Conservation (phyloP, 2,888 invertebrate genomes). For the Apodemia zela region DNA sequence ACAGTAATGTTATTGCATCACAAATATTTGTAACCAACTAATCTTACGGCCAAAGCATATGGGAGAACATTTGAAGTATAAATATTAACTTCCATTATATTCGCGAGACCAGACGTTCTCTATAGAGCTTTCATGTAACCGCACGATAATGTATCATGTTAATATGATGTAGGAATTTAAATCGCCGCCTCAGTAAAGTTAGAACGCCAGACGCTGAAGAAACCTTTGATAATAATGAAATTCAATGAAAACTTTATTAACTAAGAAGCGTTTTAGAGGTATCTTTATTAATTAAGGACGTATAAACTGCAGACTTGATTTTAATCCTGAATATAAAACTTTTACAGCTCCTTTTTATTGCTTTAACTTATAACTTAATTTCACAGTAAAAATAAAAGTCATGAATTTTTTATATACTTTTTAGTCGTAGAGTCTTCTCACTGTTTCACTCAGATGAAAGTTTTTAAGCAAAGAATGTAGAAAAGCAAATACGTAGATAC, state of each 20-base stretch:
- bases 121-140: constrained; percentile 20
- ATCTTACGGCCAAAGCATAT: not conserved
- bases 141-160: constrained; percentile 26
- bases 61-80: constrained; percentile 11
- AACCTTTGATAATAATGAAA: constrained; percentile 29
- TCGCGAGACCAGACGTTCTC: constrained; percentile 20
- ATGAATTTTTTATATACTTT: not conserved
- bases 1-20: not conserved
- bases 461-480: too few species aligned
- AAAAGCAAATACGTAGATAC: too few species aligned
- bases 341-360: constrained; percentile 13
- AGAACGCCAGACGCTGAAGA: constrained; percentile 27
- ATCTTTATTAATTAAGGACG: constrained; percentile 15
- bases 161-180: constrained; percentile 31
- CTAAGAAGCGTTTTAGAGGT: constrained; percentile 12
- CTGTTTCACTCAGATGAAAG: too few species aligned
- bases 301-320: constrained; percentile 11
- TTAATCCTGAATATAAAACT: constrained; percentile 14
- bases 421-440: not conserved
- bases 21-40: constrained; percentile 14
- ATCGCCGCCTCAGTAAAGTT: constrained; percentile 18
- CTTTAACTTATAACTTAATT: constrained; percentile 11
- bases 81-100: constrained; percentile 20
- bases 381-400: not conserved
- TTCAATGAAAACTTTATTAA: constrained; percentile 23